Conservation (phyloP, 2,888 invertebrate genomes). For the Ophion obscuratus region DNA sequence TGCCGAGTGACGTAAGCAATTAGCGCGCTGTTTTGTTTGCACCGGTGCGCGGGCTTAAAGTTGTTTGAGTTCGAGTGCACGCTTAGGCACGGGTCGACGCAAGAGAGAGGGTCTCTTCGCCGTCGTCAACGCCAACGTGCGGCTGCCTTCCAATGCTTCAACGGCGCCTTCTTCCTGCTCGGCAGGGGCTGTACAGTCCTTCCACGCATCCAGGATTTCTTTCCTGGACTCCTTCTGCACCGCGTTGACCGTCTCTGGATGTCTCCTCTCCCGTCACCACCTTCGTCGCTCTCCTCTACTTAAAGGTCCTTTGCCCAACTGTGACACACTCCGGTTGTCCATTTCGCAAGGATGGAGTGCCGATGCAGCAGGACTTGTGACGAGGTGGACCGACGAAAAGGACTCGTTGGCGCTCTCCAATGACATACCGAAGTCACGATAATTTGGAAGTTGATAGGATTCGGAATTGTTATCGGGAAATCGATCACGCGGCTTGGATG, state of each 20-base stretch:
- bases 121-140: slow-evolving; percentile 7
- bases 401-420: not conserved
- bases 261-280: slow-evolving; percentile 21
- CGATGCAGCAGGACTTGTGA: not conserved
- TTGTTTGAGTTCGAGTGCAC: slow-evolving; percentile 80
- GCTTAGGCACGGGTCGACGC: slow-evolving; percentile 74
- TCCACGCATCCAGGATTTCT: slow-evolving; percentile 3
- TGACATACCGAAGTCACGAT: slow-evolving; percentile 6
- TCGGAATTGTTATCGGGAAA: slow-evolving; percentile 58
- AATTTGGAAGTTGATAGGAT: slow-evolving; percentile 60
- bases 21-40: slow-evolving; percentile 81
- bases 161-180: slow-evolving; percentile 23
- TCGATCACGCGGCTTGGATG: slow-evolving; percentile 47
- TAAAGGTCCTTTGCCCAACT: not conserved
- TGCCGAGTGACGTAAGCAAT: slow-evolving; percentile 82
- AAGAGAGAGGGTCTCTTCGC: slow-evolving; percentile 55
- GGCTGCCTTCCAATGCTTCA: slow-evolving; percentile 13
- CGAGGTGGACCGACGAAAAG: not conserved
- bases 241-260: slow-evolving; percentile 48
- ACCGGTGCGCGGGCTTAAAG: slow-evolving; percentile 79
- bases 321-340: not conserved
- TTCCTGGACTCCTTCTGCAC: slow-evolving; percentile 12
- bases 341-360: no score
- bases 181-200: slow-evolving; percentile 16
- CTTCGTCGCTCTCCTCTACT: not conserved